These are phyloP conservation scores for Zelostemma sp. DNA, from an alignment of 1,140 invertebrate genomes.

Conservation along the genomic window DNA sequence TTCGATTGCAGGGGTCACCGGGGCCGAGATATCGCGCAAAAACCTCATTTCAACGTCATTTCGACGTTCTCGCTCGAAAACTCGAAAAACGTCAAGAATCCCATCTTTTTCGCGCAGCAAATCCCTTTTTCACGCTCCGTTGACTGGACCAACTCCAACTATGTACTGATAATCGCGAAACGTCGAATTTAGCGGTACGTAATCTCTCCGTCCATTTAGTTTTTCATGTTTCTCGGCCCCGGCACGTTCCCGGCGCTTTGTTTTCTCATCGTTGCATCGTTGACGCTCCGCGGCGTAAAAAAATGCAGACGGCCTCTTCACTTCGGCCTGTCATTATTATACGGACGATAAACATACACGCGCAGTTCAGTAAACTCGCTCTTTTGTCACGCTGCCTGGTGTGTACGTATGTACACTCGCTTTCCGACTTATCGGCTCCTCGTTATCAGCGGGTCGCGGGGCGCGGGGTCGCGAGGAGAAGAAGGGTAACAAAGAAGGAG, in stretches of 20 bases:
- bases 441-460: slow-evolving; percentile 28
- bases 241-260: slow-evolving; percentile 20
- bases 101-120: too few species aligned
- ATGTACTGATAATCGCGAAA: too few species aligned
- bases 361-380: slow-evolving; percentile 49
- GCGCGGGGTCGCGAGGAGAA: slow-evolving; percentile 1
- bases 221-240: slow-evolving; percentile 16
- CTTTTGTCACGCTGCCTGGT: slow-evolving; percentile 49
- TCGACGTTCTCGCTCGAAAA: too few species aligned
- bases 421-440: slow-evolving; percentile 36
- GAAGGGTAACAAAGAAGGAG: neutral
- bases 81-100: too few species aligned
- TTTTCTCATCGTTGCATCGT: slow-evolving; percentile 25
- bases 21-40: too few species aligned
- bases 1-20: too few species aligned
- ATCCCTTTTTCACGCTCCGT: too few species aligned
- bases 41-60: too few species aligned
- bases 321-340: slow-evolving; percentile 37
- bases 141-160: too few species aligned
- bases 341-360: slow-evolving; percentile 46
- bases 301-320: slow-evolving; percentile 31
- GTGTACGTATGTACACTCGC: slow-evolving; percentile 37
- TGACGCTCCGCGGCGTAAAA: slow-evolving; percentile 18
- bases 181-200: neutral
- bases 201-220: neutral